Conservation (phyloP, 2,888 invertebrate genomes). For the Tricholauxania praeusta region DNA sequence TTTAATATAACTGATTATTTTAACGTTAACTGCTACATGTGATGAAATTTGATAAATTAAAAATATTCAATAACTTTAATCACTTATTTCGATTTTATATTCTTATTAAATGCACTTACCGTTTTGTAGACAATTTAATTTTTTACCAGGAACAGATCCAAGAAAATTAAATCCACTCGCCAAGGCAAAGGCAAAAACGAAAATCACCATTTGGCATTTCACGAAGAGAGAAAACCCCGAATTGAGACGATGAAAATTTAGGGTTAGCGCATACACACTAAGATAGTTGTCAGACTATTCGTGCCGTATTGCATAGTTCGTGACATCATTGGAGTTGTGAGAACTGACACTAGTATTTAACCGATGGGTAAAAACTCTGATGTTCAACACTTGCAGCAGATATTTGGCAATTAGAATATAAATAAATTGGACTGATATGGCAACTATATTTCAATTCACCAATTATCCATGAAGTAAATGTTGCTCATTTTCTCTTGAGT, state of each 20-base stretch:
- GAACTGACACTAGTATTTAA: too few relatives aligned
- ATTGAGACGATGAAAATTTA: background rate
- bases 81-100: constrained; percentile 16
- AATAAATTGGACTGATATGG: too few relatives aligned
- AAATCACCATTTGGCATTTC: constrained; percentile 37
- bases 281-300: too few relatives aligned
- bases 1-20: background rate
- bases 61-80: background rate
- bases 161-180: constrained; percentile 50
- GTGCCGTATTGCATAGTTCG: too few relatives aligned
- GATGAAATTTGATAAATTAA: constrained; percentile 13
- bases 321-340: too few relatives aligned
- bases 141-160: constrained; percentile 50
- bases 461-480: too few relatives aligned
- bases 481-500: too few relatives aligned
- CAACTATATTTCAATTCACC: too few relatives aligned
- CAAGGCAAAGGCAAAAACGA: constrained; percentile 49
- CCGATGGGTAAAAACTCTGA: too few relatives aligned
- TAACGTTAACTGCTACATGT: constrained; percentile 18
- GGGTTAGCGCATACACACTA: too few relatives aligned
- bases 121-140: constrained; percentile 47
- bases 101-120: constrained; percentile 43
- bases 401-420: too few relatives aligned
- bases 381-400: too few relatives aligned
- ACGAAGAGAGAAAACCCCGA: constrained; percentile 18